phyloP scores from a whole-genome alignment of 2,888 invertebrate species.

The Hemicrepidius hirtus region DNA sequence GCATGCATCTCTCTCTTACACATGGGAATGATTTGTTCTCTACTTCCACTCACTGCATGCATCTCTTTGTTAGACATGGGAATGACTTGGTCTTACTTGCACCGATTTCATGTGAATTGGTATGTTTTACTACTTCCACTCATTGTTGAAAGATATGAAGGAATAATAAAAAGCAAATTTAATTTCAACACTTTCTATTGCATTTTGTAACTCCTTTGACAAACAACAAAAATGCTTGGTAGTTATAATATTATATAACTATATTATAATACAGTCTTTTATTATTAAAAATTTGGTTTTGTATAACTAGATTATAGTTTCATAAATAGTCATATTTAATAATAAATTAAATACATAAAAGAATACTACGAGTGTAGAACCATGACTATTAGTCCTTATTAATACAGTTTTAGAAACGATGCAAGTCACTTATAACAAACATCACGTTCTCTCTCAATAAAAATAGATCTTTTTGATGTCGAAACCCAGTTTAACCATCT shows the following conservation, averaged over 20 bases:
- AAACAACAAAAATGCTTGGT: slow-evolving; percentile 20
- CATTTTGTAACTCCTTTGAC: slow-evolving; percentile 18
- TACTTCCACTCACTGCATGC: too few species aligned
- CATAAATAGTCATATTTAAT: slow-evolving; percentile 4
- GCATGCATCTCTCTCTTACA: too few species aligned
- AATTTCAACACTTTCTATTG: slow-evolving; percentile 13
- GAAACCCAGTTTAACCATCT: slow-evolving; percentile 7
- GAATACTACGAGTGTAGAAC: slow-evolving; percentile 16
- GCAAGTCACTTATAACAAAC: slow-evolving; percentile 16
- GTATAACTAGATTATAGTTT: slow-evolving; percentile 28
- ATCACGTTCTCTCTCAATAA: slow-evolving; percentile 9
- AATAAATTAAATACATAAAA: neutral
- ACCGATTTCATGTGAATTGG: too few species aligned
- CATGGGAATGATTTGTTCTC: too few species aligned
- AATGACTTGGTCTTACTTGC: too few species aligned
- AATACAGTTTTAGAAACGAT: slow-evolving; percentile 15
- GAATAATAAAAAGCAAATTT: neutral
- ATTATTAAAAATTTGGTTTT: slow-evolving; percentile 26
- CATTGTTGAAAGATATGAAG: neutral
- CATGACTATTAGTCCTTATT: slow-evolving; percentile 16
- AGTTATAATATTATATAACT: slow-evolving; percentile 14
- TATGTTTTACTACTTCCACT: too few species aligned
- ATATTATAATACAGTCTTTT: slow-evolving; percentile 27
- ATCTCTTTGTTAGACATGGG: too few species aligned
- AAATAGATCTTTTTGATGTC: slow-evolving; percentile 26